Conservation (phyloP, 1,140 invertebrate species). For the Phortica variegata region DNA sequence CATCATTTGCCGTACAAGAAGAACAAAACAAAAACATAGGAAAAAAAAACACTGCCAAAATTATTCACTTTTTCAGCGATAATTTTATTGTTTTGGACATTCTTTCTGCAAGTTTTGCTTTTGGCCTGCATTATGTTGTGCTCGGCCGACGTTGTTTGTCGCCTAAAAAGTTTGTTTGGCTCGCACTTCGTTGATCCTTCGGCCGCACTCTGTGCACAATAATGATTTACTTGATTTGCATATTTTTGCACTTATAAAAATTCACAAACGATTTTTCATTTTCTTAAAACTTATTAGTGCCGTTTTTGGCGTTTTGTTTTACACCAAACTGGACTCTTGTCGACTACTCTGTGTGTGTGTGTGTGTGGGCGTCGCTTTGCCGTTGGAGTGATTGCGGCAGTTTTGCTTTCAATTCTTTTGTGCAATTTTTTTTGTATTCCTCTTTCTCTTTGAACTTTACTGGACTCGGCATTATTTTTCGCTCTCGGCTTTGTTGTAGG, state of each 20-base stretch:
- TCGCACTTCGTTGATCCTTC: constrained; percentile 31
- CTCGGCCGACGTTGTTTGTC: constrained; percentile 3
- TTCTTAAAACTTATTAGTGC: constrained; percentile 50
- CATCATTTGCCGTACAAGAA: too few relatives aligned
- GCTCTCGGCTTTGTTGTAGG: too few relatives aligned
- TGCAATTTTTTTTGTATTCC: constrained; percentile 11
- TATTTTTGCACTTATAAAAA: constrained; percentile 55
- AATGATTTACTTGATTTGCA: constrained; percentile 54
- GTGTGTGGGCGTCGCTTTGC: constrained; percentile 27
- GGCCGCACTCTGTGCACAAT: constrained; percentile 5
- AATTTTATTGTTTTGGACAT: too few relatives aligned
- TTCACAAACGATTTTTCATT: constrained; percentile 55
- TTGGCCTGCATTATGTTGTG: constrained; percentile 21
- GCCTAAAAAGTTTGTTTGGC: background rate
- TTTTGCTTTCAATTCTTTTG: constrained; percentile 8
- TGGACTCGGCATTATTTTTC: too few relatives aligned
- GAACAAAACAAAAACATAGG: too few relatives aligned
- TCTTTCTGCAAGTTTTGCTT: constrained; percentile 15
- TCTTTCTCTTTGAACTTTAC: too few relatives aligned
- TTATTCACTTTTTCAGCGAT: too few relatives aligned
- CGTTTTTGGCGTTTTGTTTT: too few relatives aligned
- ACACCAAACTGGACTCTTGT: too few relatives aligned
- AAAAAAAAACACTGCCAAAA: too few relatives aligned
- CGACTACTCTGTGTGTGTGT: too few relatives aligned
- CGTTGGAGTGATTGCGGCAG: constrained; percentile 5